These are phyloP conservation scores for Tretioscincus oriximinensis DNA, from an alignment of 2,113 vertebrate species.

Conservation along the genomic window DNA sequence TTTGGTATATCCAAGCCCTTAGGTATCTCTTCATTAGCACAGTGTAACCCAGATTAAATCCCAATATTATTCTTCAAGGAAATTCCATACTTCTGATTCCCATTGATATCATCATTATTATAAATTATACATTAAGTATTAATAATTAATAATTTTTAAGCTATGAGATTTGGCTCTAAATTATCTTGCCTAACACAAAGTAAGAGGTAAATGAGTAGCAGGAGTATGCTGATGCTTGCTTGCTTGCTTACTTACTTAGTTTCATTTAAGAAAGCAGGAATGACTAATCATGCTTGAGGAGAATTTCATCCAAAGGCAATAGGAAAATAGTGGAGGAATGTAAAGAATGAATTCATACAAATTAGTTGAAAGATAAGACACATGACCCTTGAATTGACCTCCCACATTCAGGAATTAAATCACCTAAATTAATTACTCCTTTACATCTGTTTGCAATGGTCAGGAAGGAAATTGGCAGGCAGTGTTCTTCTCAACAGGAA, in stretches of 20 bases:
- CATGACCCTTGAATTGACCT: slow-evolving; percentile 46
- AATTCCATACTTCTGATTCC: background rate
- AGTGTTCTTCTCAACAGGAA: slow-evolving; percentile 42
- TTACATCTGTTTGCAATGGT: slow-evolving; percentile 45
- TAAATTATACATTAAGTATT: slow-evolving; percentile 18
- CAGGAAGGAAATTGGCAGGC: slow-evolving; percentile 41
- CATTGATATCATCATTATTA: slow-evolving; percentile 23
- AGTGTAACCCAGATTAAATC: background rate
- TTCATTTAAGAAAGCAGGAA: slow-evolving; percentile 31
- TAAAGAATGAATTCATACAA: slow-evolving; percentile 22
- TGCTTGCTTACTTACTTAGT: background rate
- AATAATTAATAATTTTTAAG: slow-evolving; percentile 7
- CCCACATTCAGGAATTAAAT: slow-evolving; percentile 26
- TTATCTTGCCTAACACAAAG: slow-evolving; percentile 29
- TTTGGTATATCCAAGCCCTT: background rate
- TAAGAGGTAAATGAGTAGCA: slow-evolving; percentile 49
- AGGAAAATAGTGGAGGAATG: slow-evolving; percentile 16
- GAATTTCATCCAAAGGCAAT: slow-evolving; percentile 40
- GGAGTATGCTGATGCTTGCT: slow-evolving; percentile 31
- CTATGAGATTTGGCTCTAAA: slow-evolving; percentile 34
- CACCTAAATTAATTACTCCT: slow-evolving; percentile 26
- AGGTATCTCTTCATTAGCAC: background rate
- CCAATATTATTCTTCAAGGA: background rate
- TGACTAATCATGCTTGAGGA: slow-evolving; percentile 52
- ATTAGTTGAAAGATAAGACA: slow-evolving; percentile 55